Evolutionary conservation across 2,113 vertebrate species (phyloP).

Genomic region (Strigops habroptila): DNA sequence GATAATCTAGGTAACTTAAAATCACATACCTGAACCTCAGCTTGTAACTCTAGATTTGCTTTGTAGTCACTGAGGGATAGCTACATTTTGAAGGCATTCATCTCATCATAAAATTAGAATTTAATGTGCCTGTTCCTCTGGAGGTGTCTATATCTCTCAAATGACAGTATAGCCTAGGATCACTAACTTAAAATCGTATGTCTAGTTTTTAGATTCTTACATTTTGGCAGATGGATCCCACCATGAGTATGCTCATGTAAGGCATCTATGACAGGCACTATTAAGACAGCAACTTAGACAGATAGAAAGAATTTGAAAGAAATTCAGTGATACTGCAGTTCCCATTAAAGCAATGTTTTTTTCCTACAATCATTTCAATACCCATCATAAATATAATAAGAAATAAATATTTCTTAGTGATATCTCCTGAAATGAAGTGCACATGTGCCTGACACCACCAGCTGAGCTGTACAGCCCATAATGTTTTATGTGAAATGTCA

Average conservation of each 20-base stretch:
- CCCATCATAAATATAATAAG: slow-evolving; percentile 3
- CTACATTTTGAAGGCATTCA: background rate
- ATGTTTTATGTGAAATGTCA: slow-evolving; percentile 8
- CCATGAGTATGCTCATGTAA: background rate
- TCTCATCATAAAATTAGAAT: background rate
- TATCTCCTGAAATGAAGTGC: background rate
- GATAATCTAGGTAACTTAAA: background rate
- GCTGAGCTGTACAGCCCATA: background rate
- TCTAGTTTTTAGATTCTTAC: background rate
- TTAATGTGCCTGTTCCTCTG: background rate
- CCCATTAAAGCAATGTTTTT: background rate
- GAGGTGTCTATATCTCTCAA: background rate
- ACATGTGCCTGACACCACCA: background rate
- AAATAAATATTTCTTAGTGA: slow-evolving; percentile 24
- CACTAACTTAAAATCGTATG: background rate
- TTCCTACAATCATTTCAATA: background rate
- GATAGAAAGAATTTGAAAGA: slow-evolving; percentile 2
- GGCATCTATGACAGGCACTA: background rate
- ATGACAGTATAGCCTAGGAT: background rate
- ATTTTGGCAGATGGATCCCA: background rate
- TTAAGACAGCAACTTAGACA: background rate
- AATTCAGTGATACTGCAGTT: background rate
- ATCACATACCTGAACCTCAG: background rate
- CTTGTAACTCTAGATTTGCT: background rate
- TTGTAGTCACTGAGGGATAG: background rate